Conservation (phyloP, 2,888 invertebrate species). For the Rhingia campestris region DNA sequence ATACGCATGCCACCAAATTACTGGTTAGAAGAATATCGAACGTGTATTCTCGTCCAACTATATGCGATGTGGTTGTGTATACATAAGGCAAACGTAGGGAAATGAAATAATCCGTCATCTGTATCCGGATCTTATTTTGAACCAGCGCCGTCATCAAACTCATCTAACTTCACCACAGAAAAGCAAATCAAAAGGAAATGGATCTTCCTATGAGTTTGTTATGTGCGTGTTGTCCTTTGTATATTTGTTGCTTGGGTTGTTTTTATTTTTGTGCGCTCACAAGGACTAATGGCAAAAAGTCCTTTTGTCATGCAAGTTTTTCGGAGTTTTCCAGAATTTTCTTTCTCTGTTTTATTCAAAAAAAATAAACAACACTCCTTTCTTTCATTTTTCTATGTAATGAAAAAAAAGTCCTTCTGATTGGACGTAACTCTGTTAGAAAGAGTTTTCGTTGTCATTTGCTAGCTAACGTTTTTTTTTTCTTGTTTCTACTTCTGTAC, state of each 20-base stretch:
- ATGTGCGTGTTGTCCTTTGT: background rate
- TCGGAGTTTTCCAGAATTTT: background rate
- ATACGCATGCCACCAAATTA: no score
- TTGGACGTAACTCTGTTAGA: conserved; percentile 19
- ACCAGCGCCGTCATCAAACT: background rate
- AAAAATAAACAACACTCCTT: no score
- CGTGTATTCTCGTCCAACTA: no score
- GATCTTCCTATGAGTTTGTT: conserved; percentile 3
- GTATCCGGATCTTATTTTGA: background rate
- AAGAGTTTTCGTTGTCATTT: conserved; percentile 8
- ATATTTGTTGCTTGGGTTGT: background rate
- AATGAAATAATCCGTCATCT: no score
- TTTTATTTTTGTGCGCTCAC: background rate
- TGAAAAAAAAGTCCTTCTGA: conserved; percentile 28
- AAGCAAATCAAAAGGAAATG: background rate
- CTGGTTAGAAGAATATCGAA: no score
- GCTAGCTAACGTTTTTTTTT: conserved; percentile 10
- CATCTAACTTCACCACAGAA: conserved; percentile 4
- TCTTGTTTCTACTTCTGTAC: background rate
- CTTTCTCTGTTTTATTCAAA: background rate
- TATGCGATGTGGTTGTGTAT: no score
- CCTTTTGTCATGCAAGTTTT: conserved; percentile 27
- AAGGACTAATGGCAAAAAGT: conserved; percentile 34
- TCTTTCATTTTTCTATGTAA: background rate
- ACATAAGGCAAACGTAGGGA: no score